phyloP scores from a whole-genome alignment of 2,888 invertebrate species.

The Stenichneumon culpator region DNA sequence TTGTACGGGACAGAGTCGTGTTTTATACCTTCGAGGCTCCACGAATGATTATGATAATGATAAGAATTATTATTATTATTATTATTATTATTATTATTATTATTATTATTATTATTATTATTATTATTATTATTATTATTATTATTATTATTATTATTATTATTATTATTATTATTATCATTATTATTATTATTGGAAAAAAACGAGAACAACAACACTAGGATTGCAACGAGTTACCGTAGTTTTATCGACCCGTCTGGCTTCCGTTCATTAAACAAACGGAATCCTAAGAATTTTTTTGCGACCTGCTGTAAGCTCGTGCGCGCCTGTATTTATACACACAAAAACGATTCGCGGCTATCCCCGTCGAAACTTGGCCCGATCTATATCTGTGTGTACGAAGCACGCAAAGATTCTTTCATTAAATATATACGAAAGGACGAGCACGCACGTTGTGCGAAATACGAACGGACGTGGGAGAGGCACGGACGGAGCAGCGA shows the following conservation, averaged over 20 bases:
- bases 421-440: conserved; percentile 14
- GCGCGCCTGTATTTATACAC: background rate
- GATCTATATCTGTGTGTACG: background rate
- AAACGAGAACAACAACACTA: background rate
- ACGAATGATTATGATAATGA: too few species aligned
- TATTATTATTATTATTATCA: too few species aligned
- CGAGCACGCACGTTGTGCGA: background rate
- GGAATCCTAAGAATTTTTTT: background rate
- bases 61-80: too few species aligned
- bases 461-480: conserved; percentile 4
- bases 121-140: too few species aligned
- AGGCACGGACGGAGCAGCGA: conserved; percentile 20
- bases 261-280: background rate
- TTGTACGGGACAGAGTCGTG: background rate
- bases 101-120: too few species aligned
- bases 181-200: too few species aligned
- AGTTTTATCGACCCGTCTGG: background rate
- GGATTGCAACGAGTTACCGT: background rate
- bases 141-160: too few species aligned
- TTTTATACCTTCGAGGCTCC: background rate
- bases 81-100: too few species aligned
- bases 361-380: background rate
- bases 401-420: background rate
- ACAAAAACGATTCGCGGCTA: background rate
- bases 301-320: background rate